These are phyloP conservation scores for Morpho achilles DNA, from an alignment of 2,888 invertebrate genomes.

Conservation along the genomic window DNA sequence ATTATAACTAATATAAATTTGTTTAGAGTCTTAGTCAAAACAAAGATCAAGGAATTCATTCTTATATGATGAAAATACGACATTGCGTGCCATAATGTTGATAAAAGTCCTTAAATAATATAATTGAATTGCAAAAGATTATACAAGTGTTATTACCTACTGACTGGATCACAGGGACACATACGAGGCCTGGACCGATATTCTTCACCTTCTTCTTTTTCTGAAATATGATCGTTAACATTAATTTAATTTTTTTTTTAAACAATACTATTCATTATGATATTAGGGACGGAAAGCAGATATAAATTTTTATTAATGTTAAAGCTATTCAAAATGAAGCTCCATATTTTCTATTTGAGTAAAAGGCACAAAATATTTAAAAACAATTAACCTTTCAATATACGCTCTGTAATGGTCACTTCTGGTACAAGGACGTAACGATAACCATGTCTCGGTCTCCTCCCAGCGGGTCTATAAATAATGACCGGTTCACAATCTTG, in stretches of 20 bases:
- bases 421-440: constrained; percentile 11
- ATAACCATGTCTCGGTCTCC: background rate
- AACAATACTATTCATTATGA: no score
- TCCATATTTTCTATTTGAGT: no score
- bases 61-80: no score
- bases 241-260: no score
- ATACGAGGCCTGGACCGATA: constrained; percentile 16
- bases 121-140: background rate
- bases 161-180: constrained; percentile 11
- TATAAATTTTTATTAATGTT: no score
- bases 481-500: constrained; percentile 16
- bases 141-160: background rate
- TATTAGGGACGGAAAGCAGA: no score
- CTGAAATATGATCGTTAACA: no score
- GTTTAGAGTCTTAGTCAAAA: no score
- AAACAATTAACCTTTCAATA: constrained; percentile 3
- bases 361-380: background rate
- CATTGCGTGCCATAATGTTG: background rate
- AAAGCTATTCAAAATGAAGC: no score
- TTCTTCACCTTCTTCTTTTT: background rate
- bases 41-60: no score
- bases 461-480: constrained; percentile 8
- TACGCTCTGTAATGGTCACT: constrained; percentile 9
- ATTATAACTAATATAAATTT: no score
- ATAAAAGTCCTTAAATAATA: background rate